Conservation (phyloP, 2,113 vertebrate species). For the Plectropomus leopardus region DNA sequence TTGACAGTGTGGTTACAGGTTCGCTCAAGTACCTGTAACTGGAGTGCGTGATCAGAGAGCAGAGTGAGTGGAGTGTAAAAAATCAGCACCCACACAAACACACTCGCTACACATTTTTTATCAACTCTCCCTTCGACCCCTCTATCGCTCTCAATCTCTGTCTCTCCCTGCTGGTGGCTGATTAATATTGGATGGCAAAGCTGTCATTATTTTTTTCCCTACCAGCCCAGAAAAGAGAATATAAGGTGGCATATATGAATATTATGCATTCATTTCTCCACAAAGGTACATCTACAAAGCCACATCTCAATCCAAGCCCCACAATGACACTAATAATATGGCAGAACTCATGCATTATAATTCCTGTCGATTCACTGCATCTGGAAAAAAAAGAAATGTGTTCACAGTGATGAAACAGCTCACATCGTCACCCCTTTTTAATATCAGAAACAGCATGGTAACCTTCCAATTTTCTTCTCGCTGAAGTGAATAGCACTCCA, state of each 20-base stretch:
- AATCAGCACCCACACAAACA: slow-evolving; percentile 41
- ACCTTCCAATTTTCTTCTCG: slow-evolving; percentile 10
- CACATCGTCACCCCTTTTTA: slow-evolving; percentile 12
- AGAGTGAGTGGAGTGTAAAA: slow-evolving; percentile 42
- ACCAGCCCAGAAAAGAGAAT: slow-evolving; percentile 16
- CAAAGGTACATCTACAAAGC: slow-evolving; percentile 6
- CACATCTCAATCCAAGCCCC: slow-evolving; percentile 1
- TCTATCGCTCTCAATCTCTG: slow-evolving; percentile 44
- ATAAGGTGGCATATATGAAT: slow-evolving; percentile 34
- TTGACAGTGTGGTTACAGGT: slow-evolving; percentile 55
- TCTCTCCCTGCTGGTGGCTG: slow-evolving; percentile 71
- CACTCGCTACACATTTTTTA: neutral
- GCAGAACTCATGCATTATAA: slow-evolving; percentile 7
- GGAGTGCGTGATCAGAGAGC: slow-evolving; percentile 51
- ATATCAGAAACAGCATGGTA: slow-evolving; percentile 11
- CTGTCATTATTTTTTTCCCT: slow-evolving; percentile 28
- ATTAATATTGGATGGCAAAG: slow-evolving; percentile 68
- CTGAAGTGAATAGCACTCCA: slow-evolving; percentile 29
- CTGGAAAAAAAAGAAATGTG: slow-evolving; percentile 11
- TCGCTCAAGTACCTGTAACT: slow-evolving; percentile 47
- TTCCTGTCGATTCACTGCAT: slow-evolving; percentile 22
- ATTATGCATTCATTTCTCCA: slow-evolving; percentile 17
- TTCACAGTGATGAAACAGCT: slow-evolving; percentile 3
- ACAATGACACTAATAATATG: slow-evolving; percentile 4
- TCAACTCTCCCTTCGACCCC: neutral